Evolutionary conservation across 1,140 invertebrate genomes (phyloP).

Genomic region (Drosophila sturtevanti): DNA sequence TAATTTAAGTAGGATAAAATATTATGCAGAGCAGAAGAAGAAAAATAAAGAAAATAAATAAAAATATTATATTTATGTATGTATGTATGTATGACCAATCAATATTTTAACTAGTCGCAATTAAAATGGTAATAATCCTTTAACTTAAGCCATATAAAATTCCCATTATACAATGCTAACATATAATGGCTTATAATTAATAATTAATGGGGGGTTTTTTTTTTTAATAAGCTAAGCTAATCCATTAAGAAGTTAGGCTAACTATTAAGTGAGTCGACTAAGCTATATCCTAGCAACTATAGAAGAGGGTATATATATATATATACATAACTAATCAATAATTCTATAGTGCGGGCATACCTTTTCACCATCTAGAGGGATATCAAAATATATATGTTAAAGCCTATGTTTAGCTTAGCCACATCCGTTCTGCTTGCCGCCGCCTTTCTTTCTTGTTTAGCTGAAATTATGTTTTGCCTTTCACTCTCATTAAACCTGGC

Average conservation of each 20-base stretch:
- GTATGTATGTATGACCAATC: neutral
- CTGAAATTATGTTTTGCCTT: conserved; percentile 41
- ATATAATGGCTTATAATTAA: neutral
- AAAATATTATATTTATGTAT: too few relatives aligned
- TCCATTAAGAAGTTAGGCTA: neutral
- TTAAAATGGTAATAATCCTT: neutral
- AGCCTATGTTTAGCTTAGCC: neutral
- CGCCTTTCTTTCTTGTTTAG: neutral
- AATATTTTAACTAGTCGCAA: neutral
- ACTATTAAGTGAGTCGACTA: too few relatives aligned
- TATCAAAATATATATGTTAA: too few relatives aligned
- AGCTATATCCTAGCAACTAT: neutral
- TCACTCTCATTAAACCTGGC: conserved; percentile 64
- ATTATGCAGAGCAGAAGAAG: too few relatives aligned
- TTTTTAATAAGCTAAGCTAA: neutral
- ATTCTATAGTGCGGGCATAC: too few relatives aligned
- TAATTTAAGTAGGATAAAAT: too few relatives aligned
- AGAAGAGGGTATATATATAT: too few relatives aligned
- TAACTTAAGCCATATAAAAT: too few relatives aligned
- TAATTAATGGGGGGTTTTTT: neutral
- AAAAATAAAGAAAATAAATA: conserved; percentile 6
- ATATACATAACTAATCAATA: too few relatives aligned
- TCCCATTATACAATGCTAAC: neutral
- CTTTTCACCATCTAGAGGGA: too few relatives aligned
- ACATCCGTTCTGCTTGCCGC: conserved; percentile 9